Evolutionary conservation across 1,140 invertebrate species (phyloP).

Genomic region (Monomorium pharaonis): DNA sequence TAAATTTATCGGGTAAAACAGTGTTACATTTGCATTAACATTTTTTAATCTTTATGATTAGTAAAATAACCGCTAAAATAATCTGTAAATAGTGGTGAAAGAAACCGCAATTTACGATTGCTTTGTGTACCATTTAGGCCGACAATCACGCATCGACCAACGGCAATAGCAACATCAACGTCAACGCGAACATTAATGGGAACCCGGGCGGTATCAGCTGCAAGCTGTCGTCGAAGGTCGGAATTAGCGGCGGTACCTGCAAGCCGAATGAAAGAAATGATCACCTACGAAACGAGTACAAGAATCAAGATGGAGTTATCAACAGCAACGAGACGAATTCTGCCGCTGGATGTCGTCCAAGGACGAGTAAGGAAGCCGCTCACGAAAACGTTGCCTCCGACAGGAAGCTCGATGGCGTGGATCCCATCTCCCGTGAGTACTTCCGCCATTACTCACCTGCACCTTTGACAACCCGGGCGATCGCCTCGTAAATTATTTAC

Average conservation of each 20-base stretch:
- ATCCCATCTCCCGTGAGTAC: slow-evolving; percentile 80
- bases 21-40: background rate
- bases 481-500: slow-evolving; percentile 70
- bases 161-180: slow-evolving; percentile 77
- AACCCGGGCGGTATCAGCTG: slow-evolving; percentile 70
- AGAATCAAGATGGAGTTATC: slow-evolving; percentile 66
- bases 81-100: background rate
- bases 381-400: slow-evolving; percentile 76
- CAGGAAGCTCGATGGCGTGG: slow-evolving; percentile 79
- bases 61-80: background rate
- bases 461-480: slow-evolving; percentile 65
- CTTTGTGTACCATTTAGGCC: slow-evolving; percentile 52
- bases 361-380: slow-evolving; percentile 75
- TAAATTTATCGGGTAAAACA: background rate
- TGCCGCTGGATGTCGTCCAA: slow-evolving; percentile 74
- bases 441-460: slow-evolving; percentile 68
- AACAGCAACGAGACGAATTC: slow-evolving; percentile 69
- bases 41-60: background rate
- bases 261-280: slow-evolving; percentile 71
- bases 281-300: slow-evolving; percentile 70
- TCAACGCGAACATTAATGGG: slow-evolving; percentile 73
- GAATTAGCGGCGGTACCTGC: slow-evolving; percentile 65
- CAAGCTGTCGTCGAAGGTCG: slow-evolving; percentile 71
- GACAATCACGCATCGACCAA: slow-evolving; percentile 71
- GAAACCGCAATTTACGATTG: background rate